Percentiles rank a stretch among this genome's conserved stretches.
Conservation (phyloP, 2,797 vertebrate genomes). For the Leucoraja ocellata region DNA sequence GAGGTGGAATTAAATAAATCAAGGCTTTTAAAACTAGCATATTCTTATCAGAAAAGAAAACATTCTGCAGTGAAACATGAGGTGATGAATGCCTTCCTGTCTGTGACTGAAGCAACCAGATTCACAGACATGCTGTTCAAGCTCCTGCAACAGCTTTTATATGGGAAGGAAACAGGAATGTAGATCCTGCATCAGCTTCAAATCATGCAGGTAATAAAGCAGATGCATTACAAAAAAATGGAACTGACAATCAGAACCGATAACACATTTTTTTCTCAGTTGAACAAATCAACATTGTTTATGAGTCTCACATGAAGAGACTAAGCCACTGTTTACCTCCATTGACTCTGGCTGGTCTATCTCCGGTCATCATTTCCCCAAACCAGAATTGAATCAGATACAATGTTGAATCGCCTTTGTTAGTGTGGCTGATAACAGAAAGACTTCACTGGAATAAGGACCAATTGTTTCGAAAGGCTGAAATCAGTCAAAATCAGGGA, state of each 20-base stretch:
- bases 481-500: constrained; percentile 16
- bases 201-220: constrained; percentile 28
- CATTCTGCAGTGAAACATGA: not conserved
- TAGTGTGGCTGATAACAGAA: not conserved
- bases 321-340: not conserved
- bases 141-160: not conserved
- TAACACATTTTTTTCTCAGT: not conserved
- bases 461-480: constrained; percentile 34
- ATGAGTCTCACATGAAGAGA: constrained; percentile 25
- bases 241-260: constrained; percentile 33
- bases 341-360: constrained; percentile 24
- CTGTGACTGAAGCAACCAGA: constrained; percentile 23
- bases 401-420: constrained; percentile 11
- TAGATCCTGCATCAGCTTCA: constrained; percentile 18
- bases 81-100: constrained; percentile 28
- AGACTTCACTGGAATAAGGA: constrained; percentile 21
- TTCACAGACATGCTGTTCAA: constrained; percentile 15
- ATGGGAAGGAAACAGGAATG: constrained; percentile 32
- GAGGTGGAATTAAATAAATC: not conserved
- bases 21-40: not conserved
- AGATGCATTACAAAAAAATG: constrained; percentile 24
- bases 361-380: constrained; percentile 11
- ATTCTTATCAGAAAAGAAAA: not conserved
- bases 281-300: constrained; percentile 33
- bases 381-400: constrained; percentile 27